Base-by-base conservation (phyloP, 2,797 vertebrate species). In the Kryptolebias ocellatus region DNA sequence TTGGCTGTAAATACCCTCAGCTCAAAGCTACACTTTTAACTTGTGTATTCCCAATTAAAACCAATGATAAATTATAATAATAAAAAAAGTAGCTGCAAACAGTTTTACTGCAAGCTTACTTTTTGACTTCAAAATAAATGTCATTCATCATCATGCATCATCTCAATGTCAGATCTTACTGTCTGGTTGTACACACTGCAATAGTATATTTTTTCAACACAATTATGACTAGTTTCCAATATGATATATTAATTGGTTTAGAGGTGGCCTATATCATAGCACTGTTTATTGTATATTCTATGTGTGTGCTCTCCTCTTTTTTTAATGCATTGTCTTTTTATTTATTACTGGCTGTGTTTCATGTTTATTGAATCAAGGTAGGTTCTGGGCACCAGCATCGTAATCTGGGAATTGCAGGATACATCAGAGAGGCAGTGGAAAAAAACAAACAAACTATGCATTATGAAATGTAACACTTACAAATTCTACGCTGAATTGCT, bases 291-390 rank as follows among this genome's bases (percentile, higher is more conserved):
- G 70, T 70, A 50, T 67, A 31, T 51, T 72, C 50, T 59, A 12
- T 49, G 45, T 16, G n/a, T 31, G 29, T 57, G 50, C 60, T 62
- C 69, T 61, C 47, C 58, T 31, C 14, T 54, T 24, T 51, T 75
- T 12, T 83, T 72, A 46, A 79, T 80, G 67, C 58, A 74, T 79
- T 78, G 66, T 51, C 39, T 72, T 59, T 68, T 45, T 24, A 60
- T 76, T 65, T 76, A 67, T 80, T 70, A 63, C 67, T 83, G 54
- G 29, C 45, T 50, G 57, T 67, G 51, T 84, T 90, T 86, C 46
- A 72, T 78, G 66, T 66, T 61, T 73, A 74, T 87, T 87, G 73
- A 85, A 86, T 86, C 59, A 80, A 83, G 70, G 31, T 67, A 44
- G 16, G 65, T 85, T 58, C 57, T 46, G 74, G 65, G 53, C 65